Conservation (phyloP, 1,140 invertebrate species). For the Argopecten irradians region DNA sequence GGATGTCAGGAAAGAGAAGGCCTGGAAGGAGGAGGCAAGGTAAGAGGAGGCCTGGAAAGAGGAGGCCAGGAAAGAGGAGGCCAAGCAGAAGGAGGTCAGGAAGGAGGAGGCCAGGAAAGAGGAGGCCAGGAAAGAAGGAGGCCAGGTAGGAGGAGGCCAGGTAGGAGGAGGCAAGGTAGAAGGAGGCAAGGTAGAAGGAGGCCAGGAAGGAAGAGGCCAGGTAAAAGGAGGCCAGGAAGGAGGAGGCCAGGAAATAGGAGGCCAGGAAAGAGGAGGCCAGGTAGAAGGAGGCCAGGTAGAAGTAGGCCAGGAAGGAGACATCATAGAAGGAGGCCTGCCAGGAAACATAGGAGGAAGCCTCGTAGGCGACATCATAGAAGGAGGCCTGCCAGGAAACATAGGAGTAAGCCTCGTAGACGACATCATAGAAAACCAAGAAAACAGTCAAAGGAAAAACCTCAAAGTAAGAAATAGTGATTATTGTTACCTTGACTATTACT, state of each 20-base stretch:
- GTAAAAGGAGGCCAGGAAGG: background rate
- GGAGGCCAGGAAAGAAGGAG: conserved; percentile 28
- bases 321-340: too few species aligned
- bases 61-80: conserved; percentile 25
- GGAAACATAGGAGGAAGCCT: too few species aligned
- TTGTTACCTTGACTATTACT: background rate
- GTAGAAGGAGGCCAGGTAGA: background rate
- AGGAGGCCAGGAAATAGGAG: background rate
- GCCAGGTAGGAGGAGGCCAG: background rate
- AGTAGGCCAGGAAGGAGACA: background rate
- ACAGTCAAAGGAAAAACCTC: background rate
- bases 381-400: background rate
- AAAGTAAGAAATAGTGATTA: background rate
- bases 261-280: background rate
- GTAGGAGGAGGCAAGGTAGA: background rate
- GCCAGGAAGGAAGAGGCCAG: background rate
- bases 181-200: background rate
- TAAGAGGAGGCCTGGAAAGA: background rate
- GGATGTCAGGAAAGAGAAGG: background rate
- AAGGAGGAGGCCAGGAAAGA: background rate
- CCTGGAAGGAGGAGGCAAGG: background rate
- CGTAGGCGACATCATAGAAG: too few species aligned
- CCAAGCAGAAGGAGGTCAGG: background rate
- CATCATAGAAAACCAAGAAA: background rate
- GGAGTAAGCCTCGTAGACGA: too few species aligned